Percentiles rank a stretch among this genome's conserved stretches.
These are phyloP conservation scores for Tetrao urogallus DNA, from an alignment of 2,113 vertebrate genomes.

Conservation along the genomic window DNA sequence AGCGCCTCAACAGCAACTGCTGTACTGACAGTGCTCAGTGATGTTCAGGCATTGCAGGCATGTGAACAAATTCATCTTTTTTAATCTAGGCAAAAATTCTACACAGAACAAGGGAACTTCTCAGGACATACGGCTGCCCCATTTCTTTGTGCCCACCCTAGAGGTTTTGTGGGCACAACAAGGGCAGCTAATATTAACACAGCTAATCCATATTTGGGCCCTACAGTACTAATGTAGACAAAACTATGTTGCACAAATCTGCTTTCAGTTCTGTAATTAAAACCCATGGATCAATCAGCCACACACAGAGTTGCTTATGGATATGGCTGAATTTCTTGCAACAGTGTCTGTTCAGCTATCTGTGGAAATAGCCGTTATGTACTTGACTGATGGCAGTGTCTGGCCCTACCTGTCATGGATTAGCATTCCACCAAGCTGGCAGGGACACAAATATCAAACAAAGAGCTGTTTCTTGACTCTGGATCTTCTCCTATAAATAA, in stretches of 20 bases:
- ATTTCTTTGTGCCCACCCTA: background rate
- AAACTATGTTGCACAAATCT: background rate
- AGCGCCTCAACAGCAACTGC: background rate
- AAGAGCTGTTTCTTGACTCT: background rate
- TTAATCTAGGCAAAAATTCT: background rate
- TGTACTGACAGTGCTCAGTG: background rate
- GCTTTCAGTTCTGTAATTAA: background rate
- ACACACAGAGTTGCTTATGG: background rate
- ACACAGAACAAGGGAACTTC: background rate
- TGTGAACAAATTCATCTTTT: background rate
- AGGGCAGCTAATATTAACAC: background rate
- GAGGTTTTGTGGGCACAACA: background rate
- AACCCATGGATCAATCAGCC: background rate
- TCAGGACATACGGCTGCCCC: background rate
- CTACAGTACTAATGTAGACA: background rate
- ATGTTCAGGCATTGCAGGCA: background rate
- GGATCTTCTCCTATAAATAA: background rate
- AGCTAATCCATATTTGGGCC: background rate
- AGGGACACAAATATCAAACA: background rate
- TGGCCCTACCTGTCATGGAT: background rate
- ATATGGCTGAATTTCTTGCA: background rate
- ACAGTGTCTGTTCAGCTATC: background rate
- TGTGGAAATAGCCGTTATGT: background rate
- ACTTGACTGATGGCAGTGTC: background rate
- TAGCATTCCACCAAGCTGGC: background rate